Conservation (phyloP, 64 coral and sea anemone genomes). For the Dendronephthya gigantea region DNA sequence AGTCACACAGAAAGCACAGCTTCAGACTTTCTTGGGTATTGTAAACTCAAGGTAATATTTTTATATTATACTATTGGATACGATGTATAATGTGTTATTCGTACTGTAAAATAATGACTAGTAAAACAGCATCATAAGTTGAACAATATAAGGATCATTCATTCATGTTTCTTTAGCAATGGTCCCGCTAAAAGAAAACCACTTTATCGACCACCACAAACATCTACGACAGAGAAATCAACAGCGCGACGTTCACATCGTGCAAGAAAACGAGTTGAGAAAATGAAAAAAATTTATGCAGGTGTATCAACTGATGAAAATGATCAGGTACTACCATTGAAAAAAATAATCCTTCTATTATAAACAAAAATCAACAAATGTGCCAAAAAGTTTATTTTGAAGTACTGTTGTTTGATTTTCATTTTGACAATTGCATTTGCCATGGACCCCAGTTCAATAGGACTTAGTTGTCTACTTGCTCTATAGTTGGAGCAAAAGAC, state of each 20-base stretch:
- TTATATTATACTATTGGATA: too few species aligned
- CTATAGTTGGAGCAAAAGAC: too few species aligned
- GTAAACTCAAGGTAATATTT: slow-evolving; percentile 42
- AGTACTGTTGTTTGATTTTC: too few species aligned
- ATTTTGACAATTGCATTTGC: too few species aligned
- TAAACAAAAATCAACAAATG: too few species aligned
- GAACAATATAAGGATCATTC: background rate
- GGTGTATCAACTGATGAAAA: slow-evolving; percentile 39
- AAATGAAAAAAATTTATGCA: slow-evolving; percentile 90
- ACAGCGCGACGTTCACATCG: slow-evolving; percentile 50
- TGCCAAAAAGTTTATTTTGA: too few species aligned
- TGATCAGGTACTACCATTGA: slow-evolving; percentile 10
- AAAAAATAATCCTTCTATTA: too few species aligned
- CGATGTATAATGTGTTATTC: too few species aligned
- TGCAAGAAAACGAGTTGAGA: slow-evolving; percentile 70
- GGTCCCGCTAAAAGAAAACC: slow-evolving; percentile 20
- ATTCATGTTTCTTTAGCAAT: background rate
- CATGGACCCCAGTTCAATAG: too few species aligned
- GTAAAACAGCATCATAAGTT: too few species aligned
- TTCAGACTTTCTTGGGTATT: slow-evolving; percentile 54
- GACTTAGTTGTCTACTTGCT: too few species aligned
- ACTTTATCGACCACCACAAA: slow-evolving; percentile 1
- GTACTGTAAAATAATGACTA: too few species aligned
- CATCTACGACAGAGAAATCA: background rate
- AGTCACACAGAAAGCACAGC: slow-evolving; percentile 55